Evolutionary conservation across 2,888 invertebrate species (phyloP), one percentile per base, ranked within the genome.

Genomic region (Mythimna lalbum): DNA sequence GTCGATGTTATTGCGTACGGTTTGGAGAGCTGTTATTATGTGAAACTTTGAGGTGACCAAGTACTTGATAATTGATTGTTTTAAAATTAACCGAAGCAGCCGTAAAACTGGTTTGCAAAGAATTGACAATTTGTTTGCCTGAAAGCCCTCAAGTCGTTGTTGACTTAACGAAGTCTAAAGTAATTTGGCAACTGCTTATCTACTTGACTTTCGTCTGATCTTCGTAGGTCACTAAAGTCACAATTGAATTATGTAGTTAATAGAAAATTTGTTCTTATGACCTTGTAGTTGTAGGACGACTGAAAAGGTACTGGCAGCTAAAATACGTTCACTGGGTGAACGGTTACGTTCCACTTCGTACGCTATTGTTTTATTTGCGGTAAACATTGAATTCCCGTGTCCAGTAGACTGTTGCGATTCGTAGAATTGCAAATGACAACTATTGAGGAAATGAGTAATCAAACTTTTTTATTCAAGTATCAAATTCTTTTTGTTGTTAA

Each of bases 261-360:
- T 63, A 69, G 27, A 69, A 68, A 70, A 55, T 57, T 73, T 27
- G 43, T 55, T 52, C 21, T 52, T 59, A 50, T 69, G 67, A 78
- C 82, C 76, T 81, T 73, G 81, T 53, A 31, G 43, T 61, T 74
- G 64, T 65, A 74, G 67, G 70, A 69, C 70, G 53, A 64, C 66
- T 76, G 63, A 64, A 70, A 75, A 78, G 50, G 65, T 74, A 72
- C 63, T 70, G 59, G 36, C 55, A 23, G 56, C 56, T 39, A 60
- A 81, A 81, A 69, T 59, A 81, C 76, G 71, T 76, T 81, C 65
- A 77, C 73, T 79, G 31, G 68, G 79, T 73, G 69, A 79, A 73
- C 53, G 71, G 76, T 73, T 81, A 73, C 82, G 69, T 82, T 79
- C 73, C 39, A 82, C 65, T 79, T 77, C 52, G 69, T 80, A 76